These are phyloP conservation scores for Hypomecis punctinalis DNA, from an alignment of 2,888 invertebrate genomes.

Conservation along the genomic window DNA sequence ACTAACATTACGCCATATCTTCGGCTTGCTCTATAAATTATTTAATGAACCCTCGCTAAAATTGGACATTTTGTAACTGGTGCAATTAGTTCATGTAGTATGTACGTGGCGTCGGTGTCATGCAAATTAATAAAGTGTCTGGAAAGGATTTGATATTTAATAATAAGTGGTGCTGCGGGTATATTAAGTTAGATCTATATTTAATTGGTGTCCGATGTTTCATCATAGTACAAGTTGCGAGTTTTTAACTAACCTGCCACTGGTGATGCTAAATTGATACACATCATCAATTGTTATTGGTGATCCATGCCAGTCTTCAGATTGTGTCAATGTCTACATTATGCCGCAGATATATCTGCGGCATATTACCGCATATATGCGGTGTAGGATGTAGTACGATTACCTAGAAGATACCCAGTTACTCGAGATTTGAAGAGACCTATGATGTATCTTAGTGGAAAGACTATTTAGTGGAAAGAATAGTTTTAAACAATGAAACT, in stretches of 20 bases:
- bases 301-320: no score
- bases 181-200: slow-evolving; percentile 42
- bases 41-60: slow-evolving; percentile 20
- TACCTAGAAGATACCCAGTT: no score
- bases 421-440: no score
- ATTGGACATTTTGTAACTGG: slow-evolving; percentile 26
- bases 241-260: slow-evolving; percentile 17
- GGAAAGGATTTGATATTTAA: slow-evolving; percentile 48
- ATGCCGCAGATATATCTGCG: no score
- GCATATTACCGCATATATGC: no score
- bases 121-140: slow-evolving; percentile 50
- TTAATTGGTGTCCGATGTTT: slow-evolving; percentile 48
- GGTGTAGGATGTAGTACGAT: no score
- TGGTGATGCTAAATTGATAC: no score
- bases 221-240: slow-evolving; percentile 44
- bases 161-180: slow-evolving; percentile 36
- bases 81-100: slow-evolving; percentile 15
- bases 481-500: no score
- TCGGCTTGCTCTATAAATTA: slow-evolving; percentile 7
- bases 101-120: slow-evolving; percentile 45
- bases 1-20: slow-evolving; percentile 6
- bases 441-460: no score
- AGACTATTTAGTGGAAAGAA: no score
- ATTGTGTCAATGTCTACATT: no score
- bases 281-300: no score